Evolutionary conservation across 2,888 invertebrate genomes (phyloP), one percentile per base, ranked within the genome.

Genomic region (Chaitophorus viminalis): DNA sequence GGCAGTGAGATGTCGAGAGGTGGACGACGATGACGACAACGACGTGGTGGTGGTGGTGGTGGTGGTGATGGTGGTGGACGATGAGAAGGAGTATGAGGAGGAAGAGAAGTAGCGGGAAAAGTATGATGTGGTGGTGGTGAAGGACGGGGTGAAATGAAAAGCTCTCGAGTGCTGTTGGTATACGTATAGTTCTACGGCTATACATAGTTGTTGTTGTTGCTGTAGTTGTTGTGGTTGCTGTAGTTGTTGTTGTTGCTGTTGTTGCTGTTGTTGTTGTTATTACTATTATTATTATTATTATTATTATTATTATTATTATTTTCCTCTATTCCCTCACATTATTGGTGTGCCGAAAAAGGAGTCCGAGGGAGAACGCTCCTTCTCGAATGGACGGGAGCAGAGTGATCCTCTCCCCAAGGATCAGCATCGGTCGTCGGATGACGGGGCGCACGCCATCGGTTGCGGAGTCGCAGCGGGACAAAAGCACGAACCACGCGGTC

Each of bases 191-290:
- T 17, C 17, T 76, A 14, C n/a, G n/a, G n/a, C n/a, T n/a, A n/a
- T n/a, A n/a, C n/a, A n/a, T n/a, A n/a, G n/a, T n/a, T n/a, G 82
- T 82, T 39, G 72, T 82, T 36, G 52, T 82, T 52, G 46, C 18
- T 76, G n/a, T 76, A 52, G 25, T 76, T 76, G n/a, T 46, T 76
- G n/a, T 36, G 39, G 33, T 36, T 68, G n/a, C 68, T 68, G n/a
- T 81, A 39, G 36, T 81, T 68, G 29, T 65, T 31, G n/a, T 81
- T 29, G 25, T 72, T 72, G 82, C 74, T 39, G 72, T 82, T 36
- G 52, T 82, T 52, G 46, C 18, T 76, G n/a, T 76, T 76, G 25
- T 76, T 76, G n/a, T 46, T 76, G n/a, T 36, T 74, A 21, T 36
- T 68, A 21, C 68, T 68, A 29, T 81, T 68, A 29, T 81, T 68